Conservation (phyloP, 2,888 invertebrate species). For the Apantesis nais region DNA sequence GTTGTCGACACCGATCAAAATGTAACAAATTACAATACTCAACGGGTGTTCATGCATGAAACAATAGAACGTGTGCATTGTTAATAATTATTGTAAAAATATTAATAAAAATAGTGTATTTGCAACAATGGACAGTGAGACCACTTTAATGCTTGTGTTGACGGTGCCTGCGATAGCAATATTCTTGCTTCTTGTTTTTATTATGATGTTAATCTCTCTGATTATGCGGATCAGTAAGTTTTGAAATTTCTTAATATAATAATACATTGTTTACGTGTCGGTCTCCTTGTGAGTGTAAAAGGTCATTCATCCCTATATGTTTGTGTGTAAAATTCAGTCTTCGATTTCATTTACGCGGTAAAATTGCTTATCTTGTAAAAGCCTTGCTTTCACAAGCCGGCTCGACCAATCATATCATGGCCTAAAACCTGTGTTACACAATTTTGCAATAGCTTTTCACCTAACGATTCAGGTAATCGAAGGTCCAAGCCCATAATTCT, state of each 20-base stretch:
- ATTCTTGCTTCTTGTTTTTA: slow-evolving; percentile 28
- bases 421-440: not conserved
- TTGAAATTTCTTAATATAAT: not conserved
- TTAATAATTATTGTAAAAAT: not conserved
- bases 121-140: slow-evolving; percentile 28
- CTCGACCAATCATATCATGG: not conserved
- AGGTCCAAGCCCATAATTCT: too few species aligned
- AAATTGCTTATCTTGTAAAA: not conserved
- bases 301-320: not conserved
- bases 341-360: not conserved
- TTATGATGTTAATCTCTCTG: slow-evolving; percentile 18
- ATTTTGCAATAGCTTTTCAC: not conserved
- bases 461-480: too few species aligned
- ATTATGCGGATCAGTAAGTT: slow-evolving; percentile 42
- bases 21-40: slow-evolving; percentile 4
- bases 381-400: not conserved
- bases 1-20: slow-evolving; percentile 1
- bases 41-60: slow-evolving; percentile 4
- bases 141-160: slow-evolving; percentile 27
- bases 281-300: not conserved
- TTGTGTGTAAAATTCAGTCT: not conserved
- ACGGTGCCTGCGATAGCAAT: slow-evolving; percentile 39
- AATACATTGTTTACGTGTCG: not conserved
- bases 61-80: not conserved
- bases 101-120: not conserved